Evolutionary conservation across 2,113 vertebrate genomes (phyloP).

Genomic region (Heptranchias perlo): DNA sequence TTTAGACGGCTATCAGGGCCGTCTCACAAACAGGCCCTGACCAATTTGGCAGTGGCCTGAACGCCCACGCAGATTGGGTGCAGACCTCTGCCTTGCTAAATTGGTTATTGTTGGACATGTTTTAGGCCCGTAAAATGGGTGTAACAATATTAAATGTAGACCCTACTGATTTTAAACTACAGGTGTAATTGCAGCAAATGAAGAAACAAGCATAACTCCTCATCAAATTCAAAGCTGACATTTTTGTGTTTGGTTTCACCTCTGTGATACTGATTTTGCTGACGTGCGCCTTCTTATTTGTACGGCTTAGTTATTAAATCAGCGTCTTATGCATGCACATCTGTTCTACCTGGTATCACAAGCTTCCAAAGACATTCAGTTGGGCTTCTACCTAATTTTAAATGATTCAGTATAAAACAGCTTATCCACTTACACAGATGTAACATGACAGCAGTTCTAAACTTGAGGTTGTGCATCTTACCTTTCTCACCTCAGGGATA

Average conservation of each 20-base stretch:
- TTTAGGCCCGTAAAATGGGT: not conserved
- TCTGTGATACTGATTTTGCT: conserved; percentile 34
- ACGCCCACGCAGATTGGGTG: not conserved
- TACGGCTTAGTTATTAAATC: conserved; percentile 20
- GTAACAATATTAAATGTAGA: not conserved
- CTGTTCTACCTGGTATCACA: conserved; percentile 25
- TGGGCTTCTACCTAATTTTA: conserved; percentile 30
- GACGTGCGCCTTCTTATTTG: conserved; percentile 7
- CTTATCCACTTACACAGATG: conserved; percentile 28
- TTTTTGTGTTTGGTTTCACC: conserved; percentile 19
- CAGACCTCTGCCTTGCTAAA: not conserved
- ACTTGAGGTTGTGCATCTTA: conserved; percentile 16
- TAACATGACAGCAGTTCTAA: conserved; percentile 27
- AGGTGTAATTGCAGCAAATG: not conserved
- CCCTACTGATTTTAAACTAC: not conserved
- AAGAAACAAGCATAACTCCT: not conserved
- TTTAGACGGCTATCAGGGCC: not conserved
- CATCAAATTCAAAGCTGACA: conserved; percentile 21
- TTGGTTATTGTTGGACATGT: not conserved
- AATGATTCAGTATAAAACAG: conserved; percentile 33
- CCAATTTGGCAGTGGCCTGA: not conserved
- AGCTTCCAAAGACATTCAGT: conserved; percentile 10
- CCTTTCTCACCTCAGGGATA: conserved; percentile 17
- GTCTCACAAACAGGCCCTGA: not conserved
- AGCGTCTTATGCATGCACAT: conserved; percentile 5